These are phyloP conservation scores for Crotalus adamanteus DNA, from an alignment of 2,797 vertebrate species.

Conservation along the genomic window DNA sequence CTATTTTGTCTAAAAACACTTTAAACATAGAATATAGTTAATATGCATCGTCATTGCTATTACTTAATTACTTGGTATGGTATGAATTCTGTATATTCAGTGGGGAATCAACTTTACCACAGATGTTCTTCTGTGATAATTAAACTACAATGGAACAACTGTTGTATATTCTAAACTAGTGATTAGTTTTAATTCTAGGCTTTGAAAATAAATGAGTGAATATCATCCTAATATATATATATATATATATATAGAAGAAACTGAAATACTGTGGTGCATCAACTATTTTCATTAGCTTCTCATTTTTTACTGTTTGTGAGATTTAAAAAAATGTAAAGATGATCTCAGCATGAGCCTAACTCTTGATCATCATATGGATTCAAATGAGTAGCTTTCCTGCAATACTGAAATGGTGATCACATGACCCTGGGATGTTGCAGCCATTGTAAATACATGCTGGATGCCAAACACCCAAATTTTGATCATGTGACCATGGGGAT, in stretches of 20 bases:
- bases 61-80: constrained; percentile 26
- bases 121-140: constrained; percentile 8
- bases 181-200: not conserved
- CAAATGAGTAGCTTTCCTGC: not conserved
- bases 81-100: constrained; percentile 47
- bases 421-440: not conserved
- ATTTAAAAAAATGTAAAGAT: not conserved
- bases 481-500: not conserved
- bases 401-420: not conserved
- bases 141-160: constrained; percentile 39
- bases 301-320: not conserved
- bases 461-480: not conserved
- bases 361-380: not conserved
- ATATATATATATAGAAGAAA: not conserved
- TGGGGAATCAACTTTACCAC: constrained; percentile 10
- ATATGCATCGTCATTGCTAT: constrained; percentile 5
- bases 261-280: not conserved
- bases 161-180: not conserved
- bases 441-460: not conserved
- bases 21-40: constrained; percentile 12
- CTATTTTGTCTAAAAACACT: constrained; percentile 1
- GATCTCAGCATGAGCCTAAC: not conserved
- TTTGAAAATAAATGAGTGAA: not conserved
- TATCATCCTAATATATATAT: not conserved
- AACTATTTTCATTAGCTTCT: not conserved